phyloP scores from a whole-genome alignment of 2,888 invertebrate genomes.

The Electrophaes corylata region DNA sequence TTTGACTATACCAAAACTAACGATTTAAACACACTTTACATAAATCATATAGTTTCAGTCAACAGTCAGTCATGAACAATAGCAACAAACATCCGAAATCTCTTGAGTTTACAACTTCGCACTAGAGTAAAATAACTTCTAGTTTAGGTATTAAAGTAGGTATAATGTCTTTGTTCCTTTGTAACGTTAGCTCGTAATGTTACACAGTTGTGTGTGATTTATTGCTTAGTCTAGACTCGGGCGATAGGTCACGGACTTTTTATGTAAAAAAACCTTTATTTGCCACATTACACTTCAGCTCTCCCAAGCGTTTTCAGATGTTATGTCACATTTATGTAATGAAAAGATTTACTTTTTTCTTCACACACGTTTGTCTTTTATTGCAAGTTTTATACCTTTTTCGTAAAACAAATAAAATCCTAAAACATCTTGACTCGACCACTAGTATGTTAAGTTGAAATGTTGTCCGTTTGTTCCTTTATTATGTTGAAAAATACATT shows the following conservation, averaged over 20 bases:
- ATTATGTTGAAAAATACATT: background rate
- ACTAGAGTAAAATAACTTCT: conserved; percentile 8
- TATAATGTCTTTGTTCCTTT: conserved; percentile 16
- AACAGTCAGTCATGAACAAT: conserved; percentile 13
- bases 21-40: no score
- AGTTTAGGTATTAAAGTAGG: conserved; percentile 11
- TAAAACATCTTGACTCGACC: background rate
- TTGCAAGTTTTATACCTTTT: conserved; percentile 9
- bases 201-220: conserved; percentile 35
- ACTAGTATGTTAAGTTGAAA: background rate
- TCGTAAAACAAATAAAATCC: background rate
- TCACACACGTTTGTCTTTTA: conserved; percentile 16
- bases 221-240: conserved; percentile 33
- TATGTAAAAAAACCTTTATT: conserved; percentile 22
- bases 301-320: conserved; percentile 17
- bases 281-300: conserved; percentile 14
- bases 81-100: conserved; percentile 16
- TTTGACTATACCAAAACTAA: no score
- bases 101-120: conserved; percentile 18
- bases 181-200: conserved; percentile 26
- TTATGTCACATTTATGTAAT: conserved; percentile 17
- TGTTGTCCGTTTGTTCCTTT: background rate
- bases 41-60: no score
- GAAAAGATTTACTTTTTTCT: conserved; percentile 17
- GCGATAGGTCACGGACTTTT: conserved; percentile 32